Evolutionary conservation across 2,113 vertebrate species (phyloP), one percentile per base, ranked within the genome.

Genomic region (Lophius piscatorius): DNA sequence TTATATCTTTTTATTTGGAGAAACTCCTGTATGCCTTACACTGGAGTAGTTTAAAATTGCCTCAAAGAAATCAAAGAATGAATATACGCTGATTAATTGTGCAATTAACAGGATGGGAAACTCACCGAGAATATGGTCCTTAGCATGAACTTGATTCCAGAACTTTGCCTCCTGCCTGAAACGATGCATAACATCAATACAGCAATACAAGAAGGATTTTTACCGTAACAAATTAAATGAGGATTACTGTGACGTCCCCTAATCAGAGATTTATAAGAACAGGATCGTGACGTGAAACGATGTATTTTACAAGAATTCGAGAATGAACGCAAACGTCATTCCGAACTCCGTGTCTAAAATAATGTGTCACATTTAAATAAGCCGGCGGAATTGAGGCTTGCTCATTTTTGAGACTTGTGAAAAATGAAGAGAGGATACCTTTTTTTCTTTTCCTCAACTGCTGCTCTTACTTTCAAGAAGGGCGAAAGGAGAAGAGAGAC

Each of bases 91-190:
- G n/a, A n/a, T n/a, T n/a, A 23, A 51, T 56, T 26, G 11, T 39
- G 11, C 29, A 5, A 9, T 10, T 10, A 60, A 29, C 34, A 34
- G 14, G n/a, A 47, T 21, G 1, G 0, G 16, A 41, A 11, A 46
- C 88, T 87, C 56, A 90, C 91, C 91, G 21, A 84, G 56, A 5
- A 77, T 8, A 20, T 86, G 89, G 42, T 92, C 89, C 45, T 62
- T 80, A 0, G 44, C n/a, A 2, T 88, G 86, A 60, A 85, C 39
- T 14, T 68, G 49, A 41, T 74, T 57, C 91, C 91, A 92, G 45
- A 91, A 87, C 24, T 83, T 61, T 0, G 80, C 81, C 12, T 88
- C 80, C 36, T 88, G 42, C 39, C 91, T 92, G 60, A 38, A 74
- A 62, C 1, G 62, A 17, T 51, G 14, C 11, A 66, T 22, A 33